A percentile compares a stretch with the other conserved stretches of the same genome.
These are phyloP conservation scores for Nothobranchius kuhntae DNA, from an alignment of 2,113 vertebrate species.

Conservation along the genomic window DNA sequence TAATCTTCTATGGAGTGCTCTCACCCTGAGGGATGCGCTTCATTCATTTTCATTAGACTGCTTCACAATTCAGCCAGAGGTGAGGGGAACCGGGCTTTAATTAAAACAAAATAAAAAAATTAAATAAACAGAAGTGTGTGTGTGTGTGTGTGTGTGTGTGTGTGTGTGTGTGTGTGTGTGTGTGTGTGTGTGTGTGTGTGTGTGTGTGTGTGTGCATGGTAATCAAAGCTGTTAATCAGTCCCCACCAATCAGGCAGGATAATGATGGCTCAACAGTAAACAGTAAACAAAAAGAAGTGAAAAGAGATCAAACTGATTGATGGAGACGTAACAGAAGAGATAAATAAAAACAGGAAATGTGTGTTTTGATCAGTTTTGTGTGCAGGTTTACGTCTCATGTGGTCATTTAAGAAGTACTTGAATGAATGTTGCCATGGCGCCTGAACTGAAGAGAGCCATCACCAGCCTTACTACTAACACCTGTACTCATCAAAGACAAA, in stretches of 20 bases:
- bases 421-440: not conserved
- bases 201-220: conserved; percentile 15
- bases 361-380: too few relatives aligned
- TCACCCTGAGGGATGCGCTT: conserved; percentile 53
- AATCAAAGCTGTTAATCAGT: conserved; percentile 66
- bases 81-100: conserved; percentile 74
- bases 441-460: not conserved
- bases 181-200: conserved; percentile 13
- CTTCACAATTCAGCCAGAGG: conserved; percentile 66
- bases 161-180: not conserved
- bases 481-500: not conserved
- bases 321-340: conserved; percentile 1
- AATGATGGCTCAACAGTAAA: conserved; percentile 37
- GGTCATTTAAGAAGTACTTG: not conserved
- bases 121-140: conserved; percentile 32
- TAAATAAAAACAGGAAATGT: not conserved
- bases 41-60: conserved; percentile 64
- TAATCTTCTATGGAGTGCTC: conserved; percentile 59
- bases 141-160: not conserved
- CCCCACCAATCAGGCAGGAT: conserved; percentile 60
- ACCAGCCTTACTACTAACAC: conserved; percentile 1
- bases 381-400: not conserved
- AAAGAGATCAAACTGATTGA: conserved; percentile 33
- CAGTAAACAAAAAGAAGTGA: conserved; percentile 26
- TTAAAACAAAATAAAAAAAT: conserved; percentile 76